A percentile compares a stretch with the other conserved stretches of the same genome.
Evolutionary conservation across 2,888 invertebrate species (phyloP).

Genomic region (Baronia brevicornis): DNA sequence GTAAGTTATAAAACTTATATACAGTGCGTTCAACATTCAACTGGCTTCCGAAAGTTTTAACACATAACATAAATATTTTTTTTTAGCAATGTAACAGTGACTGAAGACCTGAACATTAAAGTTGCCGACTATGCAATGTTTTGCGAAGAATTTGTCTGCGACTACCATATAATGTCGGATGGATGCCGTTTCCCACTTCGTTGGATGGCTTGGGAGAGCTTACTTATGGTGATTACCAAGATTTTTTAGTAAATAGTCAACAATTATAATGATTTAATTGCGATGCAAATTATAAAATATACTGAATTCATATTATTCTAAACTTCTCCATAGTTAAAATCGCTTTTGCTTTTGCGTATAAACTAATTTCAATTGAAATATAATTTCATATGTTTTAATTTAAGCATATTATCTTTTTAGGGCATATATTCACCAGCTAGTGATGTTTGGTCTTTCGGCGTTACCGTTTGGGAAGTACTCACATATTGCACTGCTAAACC

Average conservation of each 20-base stretch:
- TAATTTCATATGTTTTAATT: too few species aligned
- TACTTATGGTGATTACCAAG: slow-evolving; percentile 79
- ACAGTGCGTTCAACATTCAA: too few species aligned
- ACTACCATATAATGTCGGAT: slow-evolving; percentile 90
- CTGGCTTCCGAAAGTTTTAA: not conserved
- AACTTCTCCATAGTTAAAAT: too few species aligned
- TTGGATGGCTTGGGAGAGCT: slow-evolving; percentile 96
- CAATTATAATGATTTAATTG: too few species aligned
- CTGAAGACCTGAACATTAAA: slow-evolving; percentile 85
- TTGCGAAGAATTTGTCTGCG: slow-evolving; percentile 83
- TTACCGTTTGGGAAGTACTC: slow-evolving; percentile 92
- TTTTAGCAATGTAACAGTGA: slow-evolving; percentile 90
- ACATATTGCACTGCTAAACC: slow-evolving; percentile 87
- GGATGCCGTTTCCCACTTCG: slow-evolving; percentile 88
- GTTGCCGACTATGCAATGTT: slow-evolving; percentile 92
- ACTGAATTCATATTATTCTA: not conserved
- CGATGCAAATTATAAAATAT: slow-evolving; percentile 18
- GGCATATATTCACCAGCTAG: slow-evolving; percentile 91
- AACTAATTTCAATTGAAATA: too few species aligned
- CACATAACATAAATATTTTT: slow-evolving; percentile 1
- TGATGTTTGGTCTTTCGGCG: slow-evolving; percentile 94
- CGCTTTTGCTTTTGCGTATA: too few species aligned
- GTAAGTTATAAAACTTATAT: too few species aligned
- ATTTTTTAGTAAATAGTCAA: too few species aligned
- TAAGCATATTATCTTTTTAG: slow-evolving; percentile 68